Evolutionary conservation across 2,113 vertebrate genomes (phyloP).

Genomic region (Chiloscyllium plagiosum): DNA sequence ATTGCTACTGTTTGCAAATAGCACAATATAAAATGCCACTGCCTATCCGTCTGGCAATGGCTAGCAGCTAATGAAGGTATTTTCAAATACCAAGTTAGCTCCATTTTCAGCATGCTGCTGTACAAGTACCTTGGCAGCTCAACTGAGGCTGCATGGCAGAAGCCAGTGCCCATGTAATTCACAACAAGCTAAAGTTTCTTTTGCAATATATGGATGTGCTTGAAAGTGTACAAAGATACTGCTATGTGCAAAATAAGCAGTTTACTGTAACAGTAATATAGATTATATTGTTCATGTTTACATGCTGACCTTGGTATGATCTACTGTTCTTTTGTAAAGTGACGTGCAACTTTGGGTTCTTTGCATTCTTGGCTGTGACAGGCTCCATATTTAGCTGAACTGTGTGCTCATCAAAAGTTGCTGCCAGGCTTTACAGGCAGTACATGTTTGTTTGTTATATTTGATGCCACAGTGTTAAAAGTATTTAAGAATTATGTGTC

Average conservation of each 20-base stretch:
- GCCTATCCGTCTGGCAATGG: too few species aligned
- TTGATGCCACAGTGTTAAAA: background rate
- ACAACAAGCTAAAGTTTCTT: background rate
- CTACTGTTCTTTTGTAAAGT: background rate
- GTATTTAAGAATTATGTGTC: background rate
- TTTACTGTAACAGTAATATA: background rate
- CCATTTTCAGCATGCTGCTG: too few species aligned
- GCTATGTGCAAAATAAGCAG: background rate
- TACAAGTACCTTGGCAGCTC: too few species aligned
- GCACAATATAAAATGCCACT: background rate
- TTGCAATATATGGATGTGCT: background rate
- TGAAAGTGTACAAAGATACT: background rate
- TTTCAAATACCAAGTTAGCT: too few species aligned
- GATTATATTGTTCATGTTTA: background rate
- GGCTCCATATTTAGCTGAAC: conserved; percentile 2
- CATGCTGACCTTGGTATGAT: background rate
- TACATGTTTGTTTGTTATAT: background rate
- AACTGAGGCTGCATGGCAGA: too few species aligned
- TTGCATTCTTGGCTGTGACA: background rate
- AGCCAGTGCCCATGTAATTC: too few species aligned
- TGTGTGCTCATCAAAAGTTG: background rate
- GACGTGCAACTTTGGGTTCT: background rate
- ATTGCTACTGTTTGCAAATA: background rate
- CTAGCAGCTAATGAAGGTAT: too few species aligned
- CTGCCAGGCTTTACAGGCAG: background rate